Evolutionary conservation across 1,140 invertebrate genomes (phyloP), one percentile per base, ranked within the genome.

Genomic region (Xylocopa sonorina): DNA sequence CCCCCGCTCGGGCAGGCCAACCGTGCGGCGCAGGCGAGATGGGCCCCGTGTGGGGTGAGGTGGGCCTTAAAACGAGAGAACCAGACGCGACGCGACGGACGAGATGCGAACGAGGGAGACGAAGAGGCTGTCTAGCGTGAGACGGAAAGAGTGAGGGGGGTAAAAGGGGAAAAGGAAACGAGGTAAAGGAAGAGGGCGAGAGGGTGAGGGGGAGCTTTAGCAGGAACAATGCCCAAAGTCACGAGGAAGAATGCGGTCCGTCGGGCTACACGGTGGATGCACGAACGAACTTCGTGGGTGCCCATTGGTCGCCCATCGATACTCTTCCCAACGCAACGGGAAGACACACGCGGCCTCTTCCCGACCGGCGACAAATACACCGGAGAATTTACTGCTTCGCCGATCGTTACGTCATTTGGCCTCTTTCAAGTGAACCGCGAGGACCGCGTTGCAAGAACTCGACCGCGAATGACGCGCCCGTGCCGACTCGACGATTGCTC

Each of bases 211-310:
- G 72, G 78, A 82, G 67, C 62, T 85, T 53, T 55, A 51, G 83
- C 81, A 76, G 89, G 89, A 92, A 93, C 92, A 93, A 93, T 93
- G 92, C 91, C 91, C 89, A 82, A 86, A 86, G 89, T 92, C 88
- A 90, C 86, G 87, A 87, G 89, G 87, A 93, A 93, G 91, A 93
- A 93, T 93, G 92, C 88, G 88, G 92, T 91, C 90, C 91, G 92
- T 92, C 92, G 91, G 92, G 89, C 87, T 84, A 80, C 64, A 68
- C 87, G 73, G 62, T n/a, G 77, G 75, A 87, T 78, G 75, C 81
- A 87, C 75, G 80, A 71, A 85, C 48, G 73, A 34, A 71, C 68
- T 82, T 57, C 62, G 80, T 72, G 66, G 74, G 72, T 77, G 66
- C 78, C 80, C 75, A 68, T 55, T 55, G 78, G 51, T 57, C 51